Percentiles rank a stretch among this genome's conserved stretches.
Conservation (phyloP, 2,888 invertebrate species). For the Synanthedon myopaeformis region DNA sequence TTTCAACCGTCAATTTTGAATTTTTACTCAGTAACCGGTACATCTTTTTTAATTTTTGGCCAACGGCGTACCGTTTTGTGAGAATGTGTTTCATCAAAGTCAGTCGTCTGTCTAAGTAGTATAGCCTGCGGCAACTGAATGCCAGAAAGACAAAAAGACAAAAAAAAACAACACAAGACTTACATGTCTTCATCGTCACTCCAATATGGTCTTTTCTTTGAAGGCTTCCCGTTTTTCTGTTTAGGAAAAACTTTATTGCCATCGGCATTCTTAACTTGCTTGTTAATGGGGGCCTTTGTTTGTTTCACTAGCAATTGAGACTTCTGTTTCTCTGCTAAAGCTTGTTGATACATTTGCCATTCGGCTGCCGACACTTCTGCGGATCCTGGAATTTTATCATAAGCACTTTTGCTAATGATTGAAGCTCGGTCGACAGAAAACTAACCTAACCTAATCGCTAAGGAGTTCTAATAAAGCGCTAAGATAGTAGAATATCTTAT, state of each 20-base stretch:
- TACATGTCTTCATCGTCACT: constrained; percentile 55
- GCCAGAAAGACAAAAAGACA: not conserved
- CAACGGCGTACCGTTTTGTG: too few species aligned
- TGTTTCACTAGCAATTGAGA: constrained; percentile 23
- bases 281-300: constrained; percentile 17
- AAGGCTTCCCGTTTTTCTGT: constrained; percentile 10
- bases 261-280: constrained; percentile 18
- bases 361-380: constrained; percentile 57
- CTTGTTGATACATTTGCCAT: constrained; percentile 61
- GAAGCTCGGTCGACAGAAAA: not conserved
- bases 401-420: not conserved
- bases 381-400: constrained; percentile 24
- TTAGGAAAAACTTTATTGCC: constrained; percentile 9
- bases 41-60: too few species aligned
- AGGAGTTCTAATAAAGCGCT: too few species aligned
- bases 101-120: too few species aligned
- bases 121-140: too few species aligned
- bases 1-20: too few species aligned
- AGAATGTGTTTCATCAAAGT: too few species aligned
- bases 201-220: constrained; percentile 23
- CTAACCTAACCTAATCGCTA: too few species aligned
- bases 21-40: too few species aligned
- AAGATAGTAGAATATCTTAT: too few species aligned
- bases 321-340: constrained; percentile 47
- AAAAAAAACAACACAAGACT: constrained; percentile 15